phyloP scores from a whole-genome alignment of 1,140 invertebrate species.

The Patella vulgata region DNA sequence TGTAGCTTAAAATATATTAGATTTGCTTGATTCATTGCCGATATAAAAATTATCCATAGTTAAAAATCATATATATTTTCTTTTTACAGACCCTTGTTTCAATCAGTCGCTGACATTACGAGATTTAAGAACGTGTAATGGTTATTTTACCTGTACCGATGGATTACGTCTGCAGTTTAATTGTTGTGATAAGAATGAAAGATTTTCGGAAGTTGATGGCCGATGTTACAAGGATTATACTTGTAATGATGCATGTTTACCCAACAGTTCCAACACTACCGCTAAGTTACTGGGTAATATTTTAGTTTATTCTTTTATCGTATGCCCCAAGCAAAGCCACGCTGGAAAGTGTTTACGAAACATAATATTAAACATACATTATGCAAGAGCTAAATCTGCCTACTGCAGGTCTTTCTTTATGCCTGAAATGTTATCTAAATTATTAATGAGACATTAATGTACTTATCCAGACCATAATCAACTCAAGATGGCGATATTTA shows the following conservation, averaged over 20 bases:
- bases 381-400: too few species aligned
- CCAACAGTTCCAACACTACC: conserved; percentile 11
- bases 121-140: conserved; percentile 27
- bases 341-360: too few species aligned
- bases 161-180: conserved; percentile 7
- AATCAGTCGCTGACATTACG: conserved; percentile 8
- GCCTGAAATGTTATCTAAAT: too few species aligned
- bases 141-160: conserved; percentile 18
- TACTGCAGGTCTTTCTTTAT: too few species aligned
- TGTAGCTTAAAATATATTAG: too few species aligned
- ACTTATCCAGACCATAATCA: too few species aligned
- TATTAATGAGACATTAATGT: too few species aligned
- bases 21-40: too few species aligned
- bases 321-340: not conserved
- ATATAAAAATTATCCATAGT: too few species aligned
- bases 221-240: conserved; percentile 9
- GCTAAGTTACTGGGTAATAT: conserved; percentile 16
- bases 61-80: not conserved
- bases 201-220: conserved; percentile 10
- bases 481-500: too few species aligned
- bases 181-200: conserved; percentile 14
- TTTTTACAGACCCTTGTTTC: conserved; percentile 21
- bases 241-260: conserved; percentile 23
- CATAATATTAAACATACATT: too few species aligned
- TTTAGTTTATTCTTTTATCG: too few species aligned